Conservation (phyloP, 2,797 vertebrate species). For the Brachyrhaphis roseni region DNA sequence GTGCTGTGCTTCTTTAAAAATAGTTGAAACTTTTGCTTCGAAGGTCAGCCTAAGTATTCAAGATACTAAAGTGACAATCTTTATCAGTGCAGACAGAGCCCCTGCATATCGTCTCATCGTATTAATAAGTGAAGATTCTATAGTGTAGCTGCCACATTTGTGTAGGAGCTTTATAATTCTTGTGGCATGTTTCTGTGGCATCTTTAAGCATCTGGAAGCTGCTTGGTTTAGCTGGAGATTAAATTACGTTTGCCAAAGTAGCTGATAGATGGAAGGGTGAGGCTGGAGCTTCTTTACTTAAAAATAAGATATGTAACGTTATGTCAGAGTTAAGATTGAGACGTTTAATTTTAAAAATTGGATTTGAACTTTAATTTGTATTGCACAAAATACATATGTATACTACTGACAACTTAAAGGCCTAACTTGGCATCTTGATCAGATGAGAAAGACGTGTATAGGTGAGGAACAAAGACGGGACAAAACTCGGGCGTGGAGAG, state of each 20-base stretch:
- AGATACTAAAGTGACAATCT: neutral
- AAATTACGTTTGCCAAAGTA: neutral
- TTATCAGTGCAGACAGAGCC: neutral
- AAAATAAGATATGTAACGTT: neutral
- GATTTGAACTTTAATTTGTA: neutral
- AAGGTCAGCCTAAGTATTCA: neutral
- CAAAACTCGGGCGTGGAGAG: slow-evolving; percentile 26
- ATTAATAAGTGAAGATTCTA: neutral
- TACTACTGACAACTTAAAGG: neutral
- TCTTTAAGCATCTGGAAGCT: too few species aligned
- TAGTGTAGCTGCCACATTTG: neutral
- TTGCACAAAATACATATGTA: neutral
- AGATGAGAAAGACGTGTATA: neutral
- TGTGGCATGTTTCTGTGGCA: neutral
- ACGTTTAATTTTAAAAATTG: neutral
- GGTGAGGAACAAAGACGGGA: neutral
- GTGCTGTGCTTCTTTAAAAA: too few species aligned
- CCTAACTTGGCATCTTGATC: neutral
- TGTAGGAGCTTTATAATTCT: neutral
- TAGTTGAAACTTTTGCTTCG: too few species aligned
- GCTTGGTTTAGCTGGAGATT: neutral
- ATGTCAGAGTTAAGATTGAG: neutral
- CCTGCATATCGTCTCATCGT: neutral
- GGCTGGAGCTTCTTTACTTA: neutral
- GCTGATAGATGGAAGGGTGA: neutral